These are phyloP conservation scores for Ligdia adustata DNA, from an alignment of 2,888 invertebrate species.

Conservation along the genomic window DNA sequence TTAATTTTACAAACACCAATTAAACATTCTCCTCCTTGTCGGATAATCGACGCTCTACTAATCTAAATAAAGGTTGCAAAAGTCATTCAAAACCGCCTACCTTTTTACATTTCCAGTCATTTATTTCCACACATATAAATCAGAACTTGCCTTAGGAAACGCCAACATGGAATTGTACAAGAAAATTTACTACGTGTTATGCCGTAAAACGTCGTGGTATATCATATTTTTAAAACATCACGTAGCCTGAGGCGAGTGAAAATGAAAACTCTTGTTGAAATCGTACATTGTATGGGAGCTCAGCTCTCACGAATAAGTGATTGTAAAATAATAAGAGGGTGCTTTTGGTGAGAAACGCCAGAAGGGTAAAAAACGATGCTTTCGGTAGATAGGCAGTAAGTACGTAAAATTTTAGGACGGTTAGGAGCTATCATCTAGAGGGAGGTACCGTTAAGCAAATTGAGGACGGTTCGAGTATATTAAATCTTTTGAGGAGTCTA, in stretches of 20 bases:
- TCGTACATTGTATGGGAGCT: conserved; percentile 5
- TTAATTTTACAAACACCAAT: too few species aligned
- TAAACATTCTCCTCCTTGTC: too few species aligned
- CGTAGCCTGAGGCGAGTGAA: conserved; percentile 13
- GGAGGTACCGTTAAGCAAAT: too few species aligned
- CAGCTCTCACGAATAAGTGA: conserved; percentile 1
- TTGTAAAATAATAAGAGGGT: conserved; percentile 4
- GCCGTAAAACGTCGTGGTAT: conserved; percentile 12
- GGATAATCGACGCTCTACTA: too few species aligned
- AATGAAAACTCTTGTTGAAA: conserved; percentile 22
- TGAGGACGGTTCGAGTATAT: too few species aligned
- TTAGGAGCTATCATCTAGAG: too few species aligned
- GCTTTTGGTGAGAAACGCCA: neutral
- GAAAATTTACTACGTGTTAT: conserved; percentile 19
- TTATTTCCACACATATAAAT: conserved; percentile 12
- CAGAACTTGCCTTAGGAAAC: conserved; percentile 9
- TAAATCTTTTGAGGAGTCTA: too few species aligned
- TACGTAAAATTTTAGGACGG: too few species aligned
- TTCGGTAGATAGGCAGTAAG: too few species aligned
- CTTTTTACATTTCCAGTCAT: neutral
- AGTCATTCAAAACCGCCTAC: too few species aligned
- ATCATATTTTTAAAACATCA: conserved; percentile 26
- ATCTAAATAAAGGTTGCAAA: too few species aligned
- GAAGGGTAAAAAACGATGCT: too few species aligned
- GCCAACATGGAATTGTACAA: conserved; percentile 16